These are phyloP conservation scores for Thalassophryne amazonica DNA, from an alignment of 2,797 vertebrate genomes.

Conservation along the genomic window DNA sequence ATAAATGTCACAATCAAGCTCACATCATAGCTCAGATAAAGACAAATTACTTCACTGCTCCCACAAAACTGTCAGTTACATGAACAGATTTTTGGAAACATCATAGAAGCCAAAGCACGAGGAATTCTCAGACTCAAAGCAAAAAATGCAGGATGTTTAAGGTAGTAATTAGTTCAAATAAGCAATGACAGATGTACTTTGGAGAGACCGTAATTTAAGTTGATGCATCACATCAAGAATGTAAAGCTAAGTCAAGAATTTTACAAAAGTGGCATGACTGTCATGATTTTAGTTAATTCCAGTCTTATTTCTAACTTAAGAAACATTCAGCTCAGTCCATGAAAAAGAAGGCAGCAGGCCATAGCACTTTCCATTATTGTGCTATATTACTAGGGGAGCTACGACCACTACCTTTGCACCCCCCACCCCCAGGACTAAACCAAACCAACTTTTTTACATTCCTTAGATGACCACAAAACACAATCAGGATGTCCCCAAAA, in stretches of 20 bases:
- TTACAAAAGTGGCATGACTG: neutral
- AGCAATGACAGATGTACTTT: conserved; percentile 34
- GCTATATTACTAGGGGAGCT: too few species aligned
- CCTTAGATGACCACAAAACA: too few species aligned
- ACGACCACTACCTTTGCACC: too few species aligned
- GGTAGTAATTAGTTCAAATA: conserved; percentile 1
- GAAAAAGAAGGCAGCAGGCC: too few species aligned
- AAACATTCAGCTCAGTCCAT: neutral
- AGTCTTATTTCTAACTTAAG: conserved; percentile 4
- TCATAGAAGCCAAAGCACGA: neutral
- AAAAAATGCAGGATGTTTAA: conserved; percentile 2
- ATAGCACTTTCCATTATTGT: too few species aligned
- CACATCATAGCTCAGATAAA: neutral
- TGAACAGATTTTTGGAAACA: conserved; percentile 38
- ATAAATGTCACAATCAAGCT: conserved; percentile 5
- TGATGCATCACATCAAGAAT: neutral
- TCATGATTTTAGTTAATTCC: too few species aligned
- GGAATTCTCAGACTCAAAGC: neutral
- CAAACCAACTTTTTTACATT: too few species aligned
- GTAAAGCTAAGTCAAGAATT: neutral
- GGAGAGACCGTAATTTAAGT: neutral
- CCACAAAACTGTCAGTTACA: conserved; percentile 25
- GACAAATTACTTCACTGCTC: conserved; percentile 21
- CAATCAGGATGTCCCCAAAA: too few species aligned
- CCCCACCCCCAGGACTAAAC: too few species aligned